Conservation (phyloP, 1,140 invertebrate species). For the silkworm (Bombyx mori) region ASM3026992v2 NC_085133.1:7257501-7258000, state of each 20-base stretch:
- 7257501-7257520: constrained; percentile 26
- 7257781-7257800: neutral
- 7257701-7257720: constrained; percentile 37
- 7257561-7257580: neutral
- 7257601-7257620: constrained; percentile 43
- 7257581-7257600: constrained; percentile 22
- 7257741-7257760: constrained; percentile 46
- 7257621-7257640: constrained; percentile 43
- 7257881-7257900: no score
- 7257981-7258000: constrained; percentile 54
- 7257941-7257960: constrained; percentile 14
- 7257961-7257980: constrained; percentile 67
- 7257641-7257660: constrained; percentile 55
- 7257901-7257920: no score
- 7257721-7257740: constrained; percentile 61
- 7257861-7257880: no score
- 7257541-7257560: no score
- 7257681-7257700: constrained; percentile 38
- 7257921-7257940: neutral
- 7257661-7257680: constrained; percentile 66
- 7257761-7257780: constrained; percentile 38
- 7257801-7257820: no score
- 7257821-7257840: no score
- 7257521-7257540: no score
- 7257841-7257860: no score